A percentile compares a stretch with the other conserved stretches of the same genome.
Evolutionary conservation across 2,888 invertebrate species (phyloP).

Genomic region (Taphrorychus bicolor): DNA sequence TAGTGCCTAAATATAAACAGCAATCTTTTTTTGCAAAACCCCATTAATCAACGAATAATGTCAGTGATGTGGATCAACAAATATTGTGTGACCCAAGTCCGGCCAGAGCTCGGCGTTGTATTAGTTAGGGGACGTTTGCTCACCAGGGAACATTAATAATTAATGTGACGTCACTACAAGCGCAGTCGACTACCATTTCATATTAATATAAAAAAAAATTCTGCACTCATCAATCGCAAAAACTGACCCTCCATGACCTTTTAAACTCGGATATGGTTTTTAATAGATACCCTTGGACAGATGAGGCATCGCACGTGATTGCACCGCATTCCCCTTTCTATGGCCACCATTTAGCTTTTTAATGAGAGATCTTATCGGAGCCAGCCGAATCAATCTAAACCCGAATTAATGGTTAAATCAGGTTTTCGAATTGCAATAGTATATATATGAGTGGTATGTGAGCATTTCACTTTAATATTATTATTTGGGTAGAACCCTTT

Average conservation of each 20-base stretch:
- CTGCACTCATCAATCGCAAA: background rate
- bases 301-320: background rate
- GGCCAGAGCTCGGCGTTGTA: background rate
- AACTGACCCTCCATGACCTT: background rate
- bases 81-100: constrained; percentile 14
- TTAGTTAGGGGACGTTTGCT: background rate
- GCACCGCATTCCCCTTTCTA: background rate
- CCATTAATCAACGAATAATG: constrained; percentile 20
- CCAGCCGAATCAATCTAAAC: background rate
- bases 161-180: background rate
- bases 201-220: background rate
- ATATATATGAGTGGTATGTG: background rate
- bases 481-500: too few relatives aligned
- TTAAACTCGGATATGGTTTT: background rate
- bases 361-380: background rate
- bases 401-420: background rate
- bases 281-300: background rate
- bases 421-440: background rate
- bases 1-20: constrained; percentile 14
- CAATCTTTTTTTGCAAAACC: constrained; percentile 14
- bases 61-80: constrained; percentile 19
- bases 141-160: background rate
- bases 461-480: background rate
- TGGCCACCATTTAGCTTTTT: background rate
- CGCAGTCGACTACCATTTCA: background rate